phyloP scores from a whole-genome alignment of 2,113 vertebrate species.

The Sturnus vulgaris region DNA sequence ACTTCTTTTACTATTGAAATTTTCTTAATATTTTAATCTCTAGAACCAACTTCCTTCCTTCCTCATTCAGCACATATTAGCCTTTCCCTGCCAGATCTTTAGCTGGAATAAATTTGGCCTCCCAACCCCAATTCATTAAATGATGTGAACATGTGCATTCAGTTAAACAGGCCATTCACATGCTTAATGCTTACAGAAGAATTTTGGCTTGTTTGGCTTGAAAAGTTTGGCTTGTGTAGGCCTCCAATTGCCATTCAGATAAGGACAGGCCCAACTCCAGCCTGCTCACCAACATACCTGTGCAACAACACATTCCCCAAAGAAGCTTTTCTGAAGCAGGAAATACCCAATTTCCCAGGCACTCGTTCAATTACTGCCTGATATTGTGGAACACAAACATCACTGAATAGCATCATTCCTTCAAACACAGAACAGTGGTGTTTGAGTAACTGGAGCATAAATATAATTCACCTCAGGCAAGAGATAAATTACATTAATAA shows the following conservation, averaged over 20 bases:
- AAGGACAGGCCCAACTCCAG: not conserved
- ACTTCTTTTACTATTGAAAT: not conserved
- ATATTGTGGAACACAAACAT: slow-evolving; percentile 56
- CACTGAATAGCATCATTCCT: slow-evolving; percentile 58
- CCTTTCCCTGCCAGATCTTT: slow-evolving; percentile 2
- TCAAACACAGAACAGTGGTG: slow-evolving; percentile 55
- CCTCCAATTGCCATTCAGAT: not conserved
- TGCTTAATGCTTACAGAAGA: not conserved
- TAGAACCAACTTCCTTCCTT: not conserved
- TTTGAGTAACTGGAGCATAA: slow-evolving; percentile 67
- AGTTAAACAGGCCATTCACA: not conserved
- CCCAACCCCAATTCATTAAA: not conserved
- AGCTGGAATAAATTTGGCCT: not conserved
- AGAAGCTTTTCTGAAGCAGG: not conserved
- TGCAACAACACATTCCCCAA: not conserved
- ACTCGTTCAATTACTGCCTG: slow-evolving; percentile 64
- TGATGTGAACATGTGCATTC: not conserved
- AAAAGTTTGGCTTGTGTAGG: not conserved
- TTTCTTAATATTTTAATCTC: not conserved
- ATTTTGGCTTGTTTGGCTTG: not conserved
- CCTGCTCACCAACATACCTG: not conserved
- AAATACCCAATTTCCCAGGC: slow-evolving; percentile 24
- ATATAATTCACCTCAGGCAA: slow-evolving; percentile 69
- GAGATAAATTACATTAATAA: slow-evolving; percentile 72
- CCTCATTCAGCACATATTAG: not conserved